Evolutionary conservation across 2,888 invertebrate species (phyloP).

Genomic region (Phengaris alcon): DNA sequence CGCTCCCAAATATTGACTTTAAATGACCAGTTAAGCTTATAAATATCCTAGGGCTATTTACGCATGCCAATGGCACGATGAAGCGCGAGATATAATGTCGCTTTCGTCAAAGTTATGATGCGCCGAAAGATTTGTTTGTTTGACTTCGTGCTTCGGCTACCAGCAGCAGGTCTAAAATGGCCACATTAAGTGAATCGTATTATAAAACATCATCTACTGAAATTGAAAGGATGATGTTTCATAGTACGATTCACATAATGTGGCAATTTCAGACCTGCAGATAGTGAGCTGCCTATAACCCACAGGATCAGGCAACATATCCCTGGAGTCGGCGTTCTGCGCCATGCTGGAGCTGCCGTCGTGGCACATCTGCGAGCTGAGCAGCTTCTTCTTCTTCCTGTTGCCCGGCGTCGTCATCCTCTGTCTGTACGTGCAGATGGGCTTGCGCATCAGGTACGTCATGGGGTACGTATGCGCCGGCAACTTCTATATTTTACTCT

Average conservation of each 20-base stretch:
- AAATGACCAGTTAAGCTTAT: neutral
- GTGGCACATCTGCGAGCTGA: conserved; percentile 87
- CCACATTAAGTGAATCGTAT: too few relatives aligned
- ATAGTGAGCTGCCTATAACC: neutral
- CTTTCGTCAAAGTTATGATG: neutral
- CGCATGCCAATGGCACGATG: neutral
- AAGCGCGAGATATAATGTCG: neutral
- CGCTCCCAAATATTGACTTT: too few relatives aligned
- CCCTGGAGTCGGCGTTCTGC: conserved; percentile 87
- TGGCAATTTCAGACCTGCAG: too few relatives aligned
- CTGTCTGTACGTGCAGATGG: conserved; percentile 87
- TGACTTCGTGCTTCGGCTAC: too few relatives aligned
- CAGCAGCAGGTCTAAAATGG: too few relatives aligned
- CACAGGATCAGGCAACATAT: conserved; percentile 63
- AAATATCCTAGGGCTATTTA: neutral
- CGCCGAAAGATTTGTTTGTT: neutral
- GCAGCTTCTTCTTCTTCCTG: conserved; percentile 90
- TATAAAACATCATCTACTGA: too few relatives aligned
- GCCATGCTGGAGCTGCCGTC: conserved; percentile 83
- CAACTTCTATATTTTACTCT: neutral
- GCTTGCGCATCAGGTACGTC: conserved; percentile 81
- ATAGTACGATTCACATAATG: too few relatives aligned
- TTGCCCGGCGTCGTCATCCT: conserved; percentile 86
- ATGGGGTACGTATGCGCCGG: conserved; percentile 44
- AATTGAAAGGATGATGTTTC: too few relatives aligned